Percentiles rank a stretch among this genome's conserved stretches.
phyloP scores from a whole-genome alignment of 2,113 vertebrate species.

The Prietella phreatophila region DNA sequence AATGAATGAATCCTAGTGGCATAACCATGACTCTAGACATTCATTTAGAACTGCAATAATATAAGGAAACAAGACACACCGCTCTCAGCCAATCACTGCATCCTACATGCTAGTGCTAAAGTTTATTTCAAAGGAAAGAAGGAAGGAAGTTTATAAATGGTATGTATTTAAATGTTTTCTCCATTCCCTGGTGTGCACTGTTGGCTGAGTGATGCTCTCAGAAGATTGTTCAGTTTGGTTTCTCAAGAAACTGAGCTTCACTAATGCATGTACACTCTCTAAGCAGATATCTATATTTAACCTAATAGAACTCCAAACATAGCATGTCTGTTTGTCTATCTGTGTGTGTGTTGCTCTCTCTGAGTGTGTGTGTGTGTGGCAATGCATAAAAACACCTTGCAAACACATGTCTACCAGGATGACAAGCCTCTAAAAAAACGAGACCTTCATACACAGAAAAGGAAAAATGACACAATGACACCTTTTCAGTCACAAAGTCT shows the following conservation, averaged over 20 bases:
- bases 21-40: neutral
- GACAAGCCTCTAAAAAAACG: neutral
- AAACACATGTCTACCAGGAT: slow-evolving; percentile 5
- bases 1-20: neutral
- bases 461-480: neutral
- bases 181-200: neutral
- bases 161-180: neutral
- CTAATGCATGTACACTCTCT: neutral
- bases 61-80: neutral
- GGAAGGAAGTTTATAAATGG: neutral
- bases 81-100: neutral
- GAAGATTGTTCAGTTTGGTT: slow-evolving; percentile 5
- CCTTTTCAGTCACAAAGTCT: neutral
- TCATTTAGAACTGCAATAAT: neutral
- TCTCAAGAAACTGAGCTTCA: neutral
- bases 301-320: neutral
- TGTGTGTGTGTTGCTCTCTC: neutral
- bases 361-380: neutral
- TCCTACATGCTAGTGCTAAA: neutral
- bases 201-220: neutral
- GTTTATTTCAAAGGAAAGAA: neutral
- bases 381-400: slow-evolving; percentile 17
- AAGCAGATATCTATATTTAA: slow-evolving; percentile 38
- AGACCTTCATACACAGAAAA: neutral
- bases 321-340: neutral